A percentile compares a stretch with the other conserved stretches of the same genome.
Conservation (phyloP, 2,113 vertebrate genomes). For the Sorex fumeus region DNA sequence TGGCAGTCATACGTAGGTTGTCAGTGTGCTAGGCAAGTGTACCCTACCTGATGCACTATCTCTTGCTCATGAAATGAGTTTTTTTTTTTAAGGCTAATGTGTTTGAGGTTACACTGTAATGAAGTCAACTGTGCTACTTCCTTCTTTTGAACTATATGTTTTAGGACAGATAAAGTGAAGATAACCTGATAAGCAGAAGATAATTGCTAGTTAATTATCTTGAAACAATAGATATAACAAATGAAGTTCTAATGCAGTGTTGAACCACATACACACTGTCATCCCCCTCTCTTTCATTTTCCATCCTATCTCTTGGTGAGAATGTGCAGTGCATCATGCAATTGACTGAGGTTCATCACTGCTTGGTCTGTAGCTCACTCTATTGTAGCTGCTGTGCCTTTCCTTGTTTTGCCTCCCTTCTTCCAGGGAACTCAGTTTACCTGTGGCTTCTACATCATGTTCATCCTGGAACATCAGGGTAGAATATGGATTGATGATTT, state of each 20-base stretch:
- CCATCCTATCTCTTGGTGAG: not conserved
- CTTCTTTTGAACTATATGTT: not conserved
- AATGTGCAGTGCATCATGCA: too few relatives aligned
- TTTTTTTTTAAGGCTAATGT: too few relatives aligned
- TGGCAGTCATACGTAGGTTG: too few relatives aligned
- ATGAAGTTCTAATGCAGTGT: not conserved
- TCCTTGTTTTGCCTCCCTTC: not conserved
- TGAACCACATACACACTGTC: not conserved
- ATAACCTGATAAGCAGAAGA: not conserved
- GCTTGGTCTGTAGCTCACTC: not conserved
- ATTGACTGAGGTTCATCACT: not conserved
- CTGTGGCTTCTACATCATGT: not conserved
- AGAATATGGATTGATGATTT: not conserved
- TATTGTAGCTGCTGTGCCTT: not conserved
- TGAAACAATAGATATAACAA: not conserved
- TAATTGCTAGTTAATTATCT: not conserved
- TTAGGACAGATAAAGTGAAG: not conserved
- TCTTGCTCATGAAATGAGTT: too few relatives aligned
- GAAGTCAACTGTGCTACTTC: not conserved
- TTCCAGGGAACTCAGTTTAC: not conserved
- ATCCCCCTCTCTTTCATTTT: not conserved
- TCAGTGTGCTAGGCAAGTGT: too few relatives aligned
- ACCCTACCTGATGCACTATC: too few relatives aligned
- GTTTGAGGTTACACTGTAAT: not conserved
- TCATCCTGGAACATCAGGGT: not conserved